These are phyloP conservation scores for Ophioderma brevispina DNA, from an alignment of 35 echinoderm and acorn worm species.

Conservation along the genomic window DNA sequence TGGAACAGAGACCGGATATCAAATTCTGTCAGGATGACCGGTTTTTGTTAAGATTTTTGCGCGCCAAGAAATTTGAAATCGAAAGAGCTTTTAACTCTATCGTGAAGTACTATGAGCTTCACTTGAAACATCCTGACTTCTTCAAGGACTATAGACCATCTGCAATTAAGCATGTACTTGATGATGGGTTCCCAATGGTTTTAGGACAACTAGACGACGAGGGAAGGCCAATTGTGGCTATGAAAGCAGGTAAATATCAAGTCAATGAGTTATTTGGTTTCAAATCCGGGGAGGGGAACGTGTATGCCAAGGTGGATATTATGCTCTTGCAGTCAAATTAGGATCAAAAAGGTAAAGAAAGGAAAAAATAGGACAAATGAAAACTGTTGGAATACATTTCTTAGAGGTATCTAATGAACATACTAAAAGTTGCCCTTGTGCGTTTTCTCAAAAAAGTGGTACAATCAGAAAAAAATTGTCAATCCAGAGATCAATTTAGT, in stretches of 20 bases:
- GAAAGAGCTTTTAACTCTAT: conserved; percentile 84
- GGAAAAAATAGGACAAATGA: no score
- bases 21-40: conserved; percentile 74
- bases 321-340: no score
- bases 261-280: no score
- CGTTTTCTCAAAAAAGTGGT: no score
- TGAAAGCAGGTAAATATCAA: conserved; percentile 88
- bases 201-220: conserved; percentile 61
- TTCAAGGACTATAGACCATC: conserved; percentile 81
- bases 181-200: conserved; percentile 84
- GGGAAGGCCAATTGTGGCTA: conserved; percentile 75
- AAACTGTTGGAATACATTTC: no score
- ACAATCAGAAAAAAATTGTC: no score
- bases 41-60: conserved; percentile 89
- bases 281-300: no score
- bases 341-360: no score
- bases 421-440: no score
- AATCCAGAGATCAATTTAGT: no score
- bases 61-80: conserved; percentile 93
- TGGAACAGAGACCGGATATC: conserved; percentile 79
- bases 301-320: no score
- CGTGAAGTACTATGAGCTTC: conserved; percentile 96
- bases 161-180: conserved; percentile 78
- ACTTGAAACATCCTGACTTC: conserved; percentile 84
- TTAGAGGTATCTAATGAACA: no score